Conservation (phyloP, 2,113 vertebrate genomes). For the Emydocephalus ijimae region DNA sequence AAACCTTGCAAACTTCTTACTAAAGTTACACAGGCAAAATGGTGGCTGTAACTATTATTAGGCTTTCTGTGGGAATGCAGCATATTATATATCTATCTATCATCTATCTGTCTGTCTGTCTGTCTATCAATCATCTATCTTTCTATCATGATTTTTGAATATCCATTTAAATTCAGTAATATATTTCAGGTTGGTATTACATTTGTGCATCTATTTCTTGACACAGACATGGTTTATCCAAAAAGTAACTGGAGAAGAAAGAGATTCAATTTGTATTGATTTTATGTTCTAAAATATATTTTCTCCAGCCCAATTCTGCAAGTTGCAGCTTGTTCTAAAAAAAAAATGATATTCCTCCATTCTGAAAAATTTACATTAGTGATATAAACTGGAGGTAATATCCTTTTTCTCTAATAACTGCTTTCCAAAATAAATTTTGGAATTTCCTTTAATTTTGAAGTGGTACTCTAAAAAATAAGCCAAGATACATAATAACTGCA, state of each 20-base stretch:
- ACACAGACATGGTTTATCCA: not conserved
- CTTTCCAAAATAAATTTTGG: not conserved
- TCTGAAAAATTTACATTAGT: not conserved
- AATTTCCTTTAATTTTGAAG: not conserved
- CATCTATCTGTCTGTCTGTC: not conserved
- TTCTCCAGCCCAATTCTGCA: not conserved
- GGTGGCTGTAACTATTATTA: not conserved
- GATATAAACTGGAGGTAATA: not conserved
- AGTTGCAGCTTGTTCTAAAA: not conserved
- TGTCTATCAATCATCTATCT: too few relatives aligned
- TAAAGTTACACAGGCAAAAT: not conserved
- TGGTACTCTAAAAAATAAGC: not conserved
- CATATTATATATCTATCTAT: not conserved
- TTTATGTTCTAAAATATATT: not conserved
- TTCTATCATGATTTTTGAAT: not conserved
- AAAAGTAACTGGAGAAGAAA: not conserved
- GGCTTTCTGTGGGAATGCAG: not conserved
- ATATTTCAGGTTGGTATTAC: not conserved
- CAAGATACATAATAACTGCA: not conserved
- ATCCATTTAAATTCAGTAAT: not conserved
- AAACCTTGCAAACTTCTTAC: not conserved
- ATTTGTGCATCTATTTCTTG: not conserved
- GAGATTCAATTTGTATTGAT: not conserved
- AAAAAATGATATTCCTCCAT: not conserved
- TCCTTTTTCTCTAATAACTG: not conserved